A percentile compares a stretch with the other conserved stretches of the same genome.
These are phyloP conservation scores for Drosophila nigrodunni DNA, from an alignment of 1,140 invertebrate species.

Conservation along the genomic window DNA sequence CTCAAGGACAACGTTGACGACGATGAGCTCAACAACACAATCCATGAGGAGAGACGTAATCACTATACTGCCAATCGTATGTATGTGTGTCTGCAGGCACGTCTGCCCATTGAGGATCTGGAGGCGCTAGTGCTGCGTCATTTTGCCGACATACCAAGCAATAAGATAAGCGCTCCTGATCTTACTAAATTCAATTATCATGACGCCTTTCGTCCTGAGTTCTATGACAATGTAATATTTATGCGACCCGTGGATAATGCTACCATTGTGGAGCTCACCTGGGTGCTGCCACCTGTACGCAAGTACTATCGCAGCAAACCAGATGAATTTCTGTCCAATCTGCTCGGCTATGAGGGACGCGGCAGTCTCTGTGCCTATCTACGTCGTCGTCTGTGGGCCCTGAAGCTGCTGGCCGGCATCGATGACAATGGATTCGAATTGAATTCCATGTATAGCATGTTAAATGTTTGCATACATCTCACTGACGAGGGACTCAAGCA, in stretches of 20 bases:
- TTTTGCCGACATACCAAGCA: conserved; percentile 88
- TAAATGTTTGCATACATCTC: conserved; percentile 90
- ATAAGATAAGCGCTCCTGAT: conserved; percentile 87
- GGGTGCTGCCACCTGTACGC: conserved; percentile 90
- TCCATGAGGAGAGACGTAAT: conserved; percentile 92
- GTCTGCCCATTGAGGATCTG: conserved; percentile 90
- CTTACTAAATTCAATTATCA: conserved; percentile 85
- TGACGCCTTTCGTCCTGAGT: conserved; percentile 88
- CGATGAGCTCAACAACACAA: conserved; percentile 87
- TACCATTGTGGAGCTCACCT: conserved; percentile 90
- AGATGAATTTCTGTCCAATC: conserved; percentile 91
- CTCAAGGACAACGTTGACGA: conserved; percentile 89
- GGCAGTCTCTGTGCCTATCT: conserved; percentile 94
- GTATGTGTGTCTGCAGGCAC: conserved; percentile 93
- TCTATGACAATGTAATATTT: conserved; percentile 90
- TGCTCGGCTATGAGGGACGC: conserved; percentile 95
- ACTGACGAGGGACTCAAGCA: conserved; percentile 92
- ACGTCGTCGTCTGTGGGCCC: conserved; percentile 93
- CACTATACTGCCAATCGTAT: conserved; percentile 96
- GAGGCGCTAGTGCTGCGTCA: conserved; percentile 87
- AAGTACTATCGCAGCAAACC: conserved; percentile 91
- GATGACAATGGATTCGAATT: conserved; percentile 91
- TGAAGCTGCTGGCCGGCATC: conserved; percentile 91
- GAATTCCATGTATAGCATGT: conserved; percentile 90
- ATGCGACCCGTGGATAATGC: conserved; percentile 91